phyloP scores from a whole-genome alignment of 2,113 vertebrate genomes.

The Calidris pygmaea region DNA sequence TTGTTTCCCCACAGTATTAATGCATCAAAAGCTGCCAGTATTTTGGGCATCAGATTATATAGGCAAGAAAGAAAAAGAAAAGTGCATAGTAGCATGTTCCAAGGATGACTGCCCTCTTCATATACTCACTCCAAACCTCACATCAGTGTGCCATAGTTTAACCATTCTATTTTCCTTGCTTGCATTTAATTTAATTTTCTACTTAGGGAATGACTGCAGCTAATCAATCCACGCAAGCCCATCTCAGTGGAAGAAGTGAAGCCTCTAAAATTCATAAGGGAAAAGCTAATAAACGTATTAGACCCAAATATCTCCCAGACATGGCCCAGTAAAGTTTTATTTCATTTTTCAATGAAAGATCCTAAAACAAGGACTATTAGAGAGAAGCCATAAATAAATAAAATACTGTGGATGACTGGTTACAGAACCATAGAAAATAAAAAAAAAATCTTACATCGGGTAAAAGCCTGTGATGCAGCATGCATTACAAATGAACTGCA shows the following conservation, averaged over 20 bases:
- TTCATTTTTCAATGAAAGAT: conserved; percentile 26
- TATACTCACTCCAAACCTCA: background rate
- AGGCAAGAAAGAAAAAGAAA: background rate
- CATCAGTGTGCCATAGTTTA: background rate
- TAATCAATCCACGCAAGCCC: background rate
- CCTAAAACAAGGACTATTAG: background rate
- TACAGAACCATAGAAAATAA: background rate
- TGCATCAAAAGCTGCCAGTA: background rate
- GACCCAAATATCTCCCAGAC: background rate
- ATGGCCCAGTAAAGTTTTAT: background rate
- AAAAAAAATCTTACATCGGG: background rate
- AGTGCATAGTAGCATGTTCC: background rate
- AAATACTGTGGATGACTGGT: background rate
- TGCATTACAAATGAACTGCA: background rate
- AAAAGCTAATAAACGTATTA: conserved; percentile 35
- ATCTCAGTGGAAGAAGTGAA: conserved; percentile 27
- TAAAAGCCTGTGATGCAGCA: background rate
- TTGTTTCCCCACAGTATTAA: background rate
- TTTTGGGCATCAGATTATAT: background rate
- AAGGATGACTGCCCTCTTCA: background rate
- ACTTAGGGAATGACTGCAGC: background rate
- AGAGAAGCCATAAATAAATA: background rate
- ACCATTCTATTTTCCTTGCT: background rate
- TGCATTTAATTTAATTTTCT: conserved; percentile 41
- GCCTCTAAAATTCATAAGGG: conserved; percentile 23